Conservation (phyloP, 1,140 invertebrate species). For the Drosophila burlai region DNA sequence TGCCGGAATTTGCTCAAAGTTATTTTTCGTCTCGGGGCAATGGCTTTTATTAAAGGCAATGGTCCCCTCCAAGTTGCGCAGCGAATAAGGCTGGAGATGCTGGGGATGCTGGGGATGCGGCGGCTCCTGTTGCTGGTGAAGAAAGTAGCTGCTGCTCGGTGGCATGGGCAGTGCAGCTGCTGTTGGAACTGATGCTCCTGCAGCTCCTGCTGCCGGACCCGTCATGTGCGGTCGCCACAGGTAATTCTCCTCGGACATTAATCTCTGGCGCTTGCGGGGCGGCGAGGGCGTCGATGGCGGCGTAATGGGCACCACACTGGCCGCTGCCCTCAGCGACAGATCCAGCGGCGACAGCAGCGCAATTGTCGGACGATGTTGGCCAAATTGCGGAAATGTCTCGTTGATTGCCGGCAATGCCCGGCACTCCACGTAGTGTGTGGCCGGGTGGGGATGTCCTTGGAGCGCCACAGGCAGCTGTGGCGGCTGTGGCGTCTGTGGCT, state of each 20-base stretch:
- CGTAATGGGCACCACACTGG: constrained; percentile 86
- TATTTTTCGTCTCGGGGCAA: constrained; percentile 85
- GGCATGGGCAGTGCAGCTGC: constrained; percentile 13
- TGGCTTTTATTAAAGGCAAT: constrained; percentile 80
- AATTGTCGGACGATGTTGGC: constrained; percentile 63
- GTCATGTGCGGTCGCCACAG: constrained; percentile 85
- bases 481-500: constrained; percentile 5
- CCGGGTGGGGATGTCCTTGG: constrained; percentile 27
- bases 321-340: constrained; percentile 86
- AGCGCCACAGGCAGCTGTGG: constrained; percentile 7
- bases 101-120: constrained; percentile 16
- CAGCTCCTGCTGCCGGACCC: constrained; percentile 75
- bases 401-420: constrained; percentile 81
- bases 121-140: constrained; percentile 34
- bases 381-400: constrained; percentile 84
- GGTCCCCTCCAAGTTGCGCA: constrained; percentile 50
- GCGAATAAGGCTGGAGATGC: constrained; percentile 62
- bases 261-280: constrained; percentile 86
- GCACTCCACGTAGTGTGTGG: constrained; percentile 68
- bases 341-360: constrained; percentile 86
- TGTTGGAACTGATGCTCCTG: constrained; percentile 15
- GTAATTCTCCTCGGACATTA: constrained; percentile 85
- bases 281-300: constrained; percentile 88
- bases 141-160: constrained; percentile 45
- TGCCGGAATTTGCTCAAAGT: constrained; percentile 77